Conservation (phyloP, 2,797 vertebrate genomes). For the Siniperca obscura region DNA sequence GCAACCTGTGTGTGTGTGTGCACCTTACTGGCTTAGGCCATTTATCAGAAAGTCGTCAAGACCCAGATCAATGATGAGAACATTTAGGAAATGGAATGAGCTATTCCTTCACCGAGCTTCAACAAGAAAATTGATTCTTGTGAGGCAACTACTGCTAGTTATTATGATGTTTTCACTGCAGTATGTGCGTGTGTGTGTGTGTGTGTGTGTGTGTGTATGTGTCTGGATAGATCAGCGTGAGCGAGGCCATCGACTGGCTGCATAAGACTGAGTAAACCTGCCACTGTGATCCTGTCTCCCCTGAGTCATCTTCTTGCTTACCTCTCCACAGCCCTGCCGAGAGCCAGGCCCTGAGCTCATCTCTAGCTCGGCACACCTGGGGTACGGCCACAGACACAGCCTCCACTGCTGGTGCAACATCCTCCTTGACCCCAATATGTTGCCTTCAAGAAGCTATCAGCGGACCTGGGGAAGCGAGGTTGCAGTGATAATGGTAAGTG, state of each 20-base stretch:
- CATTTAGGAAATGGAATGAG: constrained; percentile 70
- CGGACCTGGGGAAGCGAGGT: constrained; percentile 39
- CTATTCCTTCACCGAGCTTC: constrained; percentile 34
- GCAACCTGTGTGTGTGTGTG: neutral
- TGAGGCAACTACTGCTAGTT: constrained; percentile 32
- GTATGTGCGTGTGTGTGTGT: neutral
- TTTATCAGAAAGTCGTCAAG: constrained; percentile 61
- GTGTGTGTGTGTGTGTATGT: constrained; percentile 16
- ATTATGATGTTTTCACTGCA: constrained; percentile 55
- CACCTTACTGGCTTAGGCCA: constrained; percentile 12
- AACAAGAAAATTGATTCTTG: constrained; percentile 62
- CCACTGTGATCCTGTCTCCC: constrained; percentile 60
- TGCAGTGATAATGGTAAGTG: constrained; percentile 48
- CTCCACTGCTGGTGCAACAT: constrained; percentile 33
- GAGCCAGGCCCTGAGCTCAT: constrained; percentile 47
- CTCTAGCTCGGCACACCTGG: constrained; percentile 34
- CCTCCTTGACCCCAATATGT: constrained; percentile 65
- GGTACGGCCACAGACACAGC: constrained; percentile 22
- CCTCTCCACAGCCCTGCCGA: constrained; percentile 48
- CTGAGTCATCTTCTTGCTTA: constrained; percentile 46
- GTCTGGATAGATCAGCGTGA: constrained; percentile 5
- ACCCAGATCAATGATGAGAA: constrained; percentile 61
- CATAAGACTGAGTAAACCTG: constrained; percentile 61
- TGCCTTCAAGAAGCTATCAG: constrained; percentile 58
- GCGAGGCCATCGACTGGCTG: constrained; percentile 45